Conservation (phyloP, 2,888 invertebrate species). For the Sycophila texana region DNA sequence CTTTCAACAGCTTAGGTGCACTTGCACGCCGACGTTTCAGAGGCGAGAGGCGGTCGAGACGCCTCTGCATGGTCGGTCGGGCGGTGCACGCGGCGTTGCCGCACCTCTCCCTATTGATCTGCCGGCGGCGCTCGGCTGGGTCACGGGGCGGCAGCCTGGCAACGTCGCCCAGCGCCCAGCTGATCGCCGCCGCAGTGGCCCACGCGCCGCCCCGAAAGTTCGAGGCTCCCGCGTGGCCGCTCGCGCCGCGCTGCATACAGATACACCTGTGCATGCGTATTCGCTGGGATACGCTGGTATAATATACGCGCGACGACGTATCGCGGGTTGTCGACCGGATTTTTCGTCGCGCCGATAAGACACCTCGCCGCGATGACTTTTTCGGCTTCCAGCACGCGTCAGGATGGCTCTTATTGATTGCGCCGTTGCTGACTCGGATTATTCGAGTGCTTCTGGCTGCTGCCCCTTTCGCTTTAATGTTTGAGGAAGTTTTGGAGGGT, state of each 20-base stretch:
- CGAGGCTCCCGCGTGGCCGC: slow-evolving; percentile 4
- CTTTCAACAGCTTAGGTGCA: not conserved
- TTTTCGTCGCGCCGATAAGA: slow-evolving; percentile 7
- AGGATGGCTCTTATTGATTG: too few species aligned
- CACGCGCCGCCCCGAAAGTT: not conserved
- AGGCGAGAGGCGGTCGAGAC: not conserved
- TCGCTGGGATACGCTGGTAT: not conserved
- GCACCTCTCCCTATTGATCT: slow-evolving; percentile 26
- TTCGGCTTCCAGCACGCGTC: too few species aligned
- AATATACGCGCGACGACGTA: too few species aligned
- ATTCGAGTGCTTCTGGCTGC: too few species aligned
- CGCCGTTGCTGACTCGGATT: too few species aligned
- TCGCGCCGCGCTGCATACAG: not conserved
- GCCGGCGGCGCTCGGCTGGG: slow-evolving; percentile 3
- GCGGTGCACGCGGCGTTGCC: slow-evolving; percentile 25
- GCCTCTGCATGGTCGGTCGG: not conserved
- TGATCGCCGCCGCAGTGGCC: slow-evolving; percentile 22
- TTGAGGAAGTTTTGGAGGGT: too few species aligned
- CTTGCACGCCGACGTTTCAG: not conserved
- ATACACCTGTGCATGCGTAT: not conserved
- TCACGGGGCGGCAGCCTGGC: slow-evolving; percentile 8
- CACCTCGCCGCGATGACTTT: too few species aligned
- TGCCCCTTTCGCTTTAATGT: too few species aligned
- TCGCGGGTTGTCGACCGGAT: not conserved
- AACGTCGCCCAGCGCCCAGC: slow-evolving; percentile 38